Conservation (phyloP, 2,888 invertebrate species). For the Synanthedon andrenaeformis region DNA sequence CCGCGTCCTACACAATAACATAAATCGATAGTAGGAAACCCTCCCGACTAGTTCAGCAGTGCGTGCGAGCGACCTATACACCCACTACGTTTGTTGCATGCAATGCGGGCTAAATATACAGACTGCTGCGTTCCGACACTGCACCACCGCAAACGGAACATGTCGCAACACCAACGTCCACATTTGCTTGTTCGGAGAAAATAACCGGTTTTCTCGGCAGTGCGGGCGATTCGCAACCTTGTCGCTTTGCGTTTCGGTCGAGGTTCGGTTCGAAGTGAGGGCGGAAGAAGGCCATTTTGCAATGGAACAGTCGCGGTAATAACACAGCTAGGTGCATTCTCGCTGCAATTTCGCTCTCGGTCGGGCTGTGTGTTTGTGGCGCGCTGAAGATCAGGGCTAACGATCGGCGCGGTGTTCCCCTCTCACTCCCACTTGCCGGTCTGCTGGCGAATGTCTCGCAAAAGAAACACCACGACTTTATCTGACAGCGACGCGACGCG, state of each 20-base stretch:
- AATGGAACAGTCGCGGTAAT: conserved; percentile 46
- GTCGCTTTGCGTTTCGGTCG: conserved; percentile 20
- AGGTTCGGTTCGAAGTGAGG: conserved; percentile 16
- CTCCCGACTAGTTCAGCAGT: conserved; percentile 69
- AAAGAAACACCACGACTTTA: conserved; percentile 68
- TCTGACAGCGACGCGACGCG: conserved; percentile 57
- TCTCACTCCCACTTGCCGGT: conserved; percentile 40
- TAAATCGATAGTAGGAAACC: conserved; percentile 69
- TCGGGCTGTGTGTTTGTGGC: conserved; percentile 70
- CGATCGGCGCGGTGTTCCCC: conserved; percentile 53
- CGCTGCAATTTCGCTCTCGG: conserved; percentile 71
- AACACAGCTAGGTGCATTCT: conserved; percentile 70
- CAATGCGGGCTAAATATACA: conserved; percentile 70
- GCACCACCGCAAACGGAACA: conserved; percentile 42
- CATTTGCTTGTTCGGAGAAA: conserved; percentile 53
- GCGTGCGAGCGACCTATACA: conserved; percentile 69
- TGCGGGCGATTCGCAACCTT: conserved; percentile 29
- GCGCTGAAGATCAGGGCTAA: conserved; percentile 72
- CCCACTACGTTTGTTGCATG: conserved; percentile 56
- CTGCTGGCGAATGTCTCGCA: conserved; percentile 38
- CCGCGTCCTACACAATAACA: conserved; percentile 44
- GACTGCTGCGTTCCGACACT: conserved; percentile 38
- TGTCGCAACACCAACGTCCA: conserved; percentile 57
- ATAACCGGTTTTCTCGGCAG: conserved; percentile 46
- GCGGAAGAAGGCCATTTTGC: conserved; percentile 49